Evolutionary conservation across 2,113 vertebrate species (phyloP).

Genomic region (Globicephala melas): DNA sequence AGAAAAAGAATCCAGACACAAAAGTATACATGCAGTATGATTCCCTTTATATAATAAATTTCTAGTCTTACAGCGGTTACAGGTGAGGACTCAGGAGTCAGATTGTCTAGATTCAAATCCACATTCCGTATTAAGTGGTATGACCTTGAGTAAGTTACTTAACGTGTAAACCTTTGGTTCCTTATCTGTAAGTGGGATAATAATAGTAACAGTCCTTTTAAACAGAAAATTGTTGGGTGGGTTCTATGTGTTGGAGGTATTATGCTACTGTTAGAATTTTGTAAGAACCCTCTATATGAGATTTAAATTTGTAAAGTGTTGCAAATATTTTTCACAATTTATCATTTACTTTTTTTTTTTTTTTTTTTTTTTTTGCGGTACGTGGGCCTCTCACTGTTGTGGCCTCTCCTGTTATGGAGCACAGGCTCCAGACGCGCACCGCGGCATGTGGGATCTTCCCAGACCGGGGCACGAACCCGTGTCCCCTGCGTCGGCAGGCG

Average conservation of each 20-base stretch:
- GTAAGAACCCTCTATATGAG: neutral
- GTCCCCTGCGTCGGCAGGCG: too few relatives aligned
- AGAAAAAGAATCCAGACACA: neutral
- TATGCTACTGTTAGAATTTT: neutral
- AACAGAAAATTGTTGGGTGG: neutral
- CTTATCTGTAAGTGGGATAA: neutral
- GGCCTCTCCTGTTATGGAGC: too few relatives aligned
- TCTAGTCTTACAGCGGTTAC: neutral
- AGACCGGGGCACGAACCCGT: too few relatives aligned
- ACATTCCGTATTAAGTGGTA: neutral
- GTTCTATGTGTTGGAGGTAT: neutral
- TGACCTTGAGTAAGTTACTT: neutral
- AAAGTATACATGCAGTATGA: neutral
- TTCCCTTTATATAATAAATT: neutral
- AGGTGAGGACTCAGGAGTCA: neutral
- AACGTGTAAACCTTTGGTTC: neutral
- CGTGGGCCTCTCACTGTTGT: too few relatives aligned
- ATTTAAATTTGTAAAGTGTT: slow-evolving; percentile 15
- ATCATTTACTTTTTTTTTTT: neutral
- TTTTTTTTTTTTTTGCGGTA: neutral
- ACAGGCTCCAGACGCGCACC: too few relatives aligned
- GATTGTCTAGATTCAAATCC: slow-evolving; percentile 4
- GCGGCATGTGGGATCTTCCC: too few relatives aligned
- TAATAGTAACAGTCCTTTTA: neutral
- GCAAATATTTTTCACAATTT: neutral